Evolutionary conservation across 2,797 vertebrate species (phyloP).

Genomic region (Meda fulgida): DNA sequence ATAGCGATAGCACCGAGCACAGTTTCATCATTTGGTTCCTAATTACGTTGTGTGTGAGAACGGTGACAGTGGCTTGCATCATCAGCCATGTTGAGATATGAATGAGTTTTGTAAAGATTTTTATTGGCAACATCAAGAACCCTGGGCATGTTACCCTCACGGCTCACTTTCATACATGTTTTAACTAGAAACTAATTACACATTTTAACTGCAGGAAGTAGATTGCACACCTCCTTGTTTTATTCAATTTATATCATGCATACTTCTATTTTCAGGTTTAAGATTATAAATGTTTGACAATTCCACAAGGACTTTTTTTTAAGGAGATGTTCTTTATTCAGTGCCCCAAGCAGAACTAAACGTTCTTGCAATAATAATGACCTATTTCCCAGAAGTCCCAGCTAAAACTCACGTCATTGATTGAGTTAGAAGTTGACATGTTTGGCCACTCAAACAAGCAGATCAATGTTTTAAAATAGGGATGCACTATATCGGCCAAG

Average conservation of each 20-base stretch:
- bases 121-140: neutral
- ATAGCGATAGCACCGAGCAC: neutral
- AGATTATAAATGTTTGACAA: neutral
- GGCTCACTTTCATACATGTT: neutral
- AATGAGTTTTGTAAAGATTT: conserved; percentile 19
- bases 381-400: neutral
- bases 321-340: neutral
- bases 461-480: neutral
- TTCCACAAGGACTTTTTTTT: neutral
- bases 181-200: neutral
- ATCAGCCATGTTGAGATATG: conserved; percentile 6
- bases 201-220: neutral
- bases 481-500: no score
- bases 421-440: neutral
- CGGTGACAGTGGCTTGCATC: conserved; percentile 31
- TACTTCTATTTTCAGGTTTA: neutral
- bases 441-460: neutral
- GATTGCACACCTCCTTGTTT: neutral
- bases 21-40: conserved; percentile 19
- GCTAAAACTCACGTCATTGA: accelerated
- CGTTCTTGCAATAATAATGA: neutral
- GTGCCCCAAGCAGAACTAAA: neutral
- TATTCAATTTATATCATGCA: neutral
- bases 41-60: conserved; percentile 17
- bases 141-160: neutral